These are phyloP conservation scores for Uria aalge DNA, from an alignment of 2,113 vertebrate genomes.

Conservation along the genomic window DNA sequence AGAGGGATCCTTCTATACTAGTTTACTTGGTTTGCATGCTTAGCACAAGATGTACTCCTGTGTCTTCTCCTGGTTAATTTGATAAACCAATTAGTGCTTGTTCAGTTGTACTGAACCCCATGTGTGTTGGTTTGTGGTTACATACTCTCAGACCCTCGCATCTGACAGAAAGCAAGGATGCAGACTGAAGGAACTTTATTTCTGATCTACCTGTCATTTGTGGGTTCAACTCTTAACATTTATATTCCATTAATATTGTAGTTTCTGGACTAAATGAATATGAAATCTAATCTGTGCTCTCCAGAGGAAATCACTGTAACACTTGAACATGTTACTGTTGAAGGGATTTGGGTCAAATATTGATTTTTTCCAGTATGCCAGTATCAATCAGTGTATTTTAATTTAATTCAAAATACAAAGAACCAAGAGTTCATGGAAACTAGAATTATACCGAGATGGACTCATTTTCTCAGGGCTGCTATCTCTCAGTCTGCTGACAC, in stretches of 20 bases:
- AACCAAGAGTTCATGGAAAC: background rate
- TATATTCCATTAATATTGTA: background rate
- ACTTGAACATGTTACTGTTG: background rate
- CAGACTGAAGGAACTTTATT: background rate
- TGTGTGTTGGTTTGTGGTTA: background rate
- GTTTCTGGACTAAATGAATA: conserved; percentile 10
- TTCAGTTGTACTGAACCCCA: background rate
- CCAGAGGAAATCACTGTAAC: background rate
- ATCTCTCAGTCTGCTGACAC: background rate
- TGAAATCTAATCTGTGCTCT: conserved; percentile 28
- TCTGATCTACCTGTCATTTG: background rate
- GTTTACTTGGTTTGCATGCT: background rate
- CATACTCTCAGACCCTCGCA: background rate
- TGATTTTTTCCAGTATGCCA: conserved; percentile 22
- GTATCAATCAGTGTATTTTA: conserved; percentile 45
- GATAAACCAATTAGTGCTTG: background rate
- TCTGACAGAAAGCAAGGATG: background rate
- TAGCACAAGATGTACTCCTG: background rate
- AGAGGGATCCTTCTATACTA: background rate
- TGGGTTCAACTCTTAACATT: background rate
- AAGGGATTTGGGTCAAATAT: conserved; percentile 18
- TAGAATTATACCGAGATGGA: background rate
- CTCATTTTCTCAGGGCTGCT: background rate
- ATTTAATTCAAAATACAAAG: conserved; percentile 40
- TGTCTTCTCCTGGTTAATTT: background rate